Evolutionary conservation across 2,113 vertebrate species (phyloP).

Genomic region (Candoia aspera): DNA sequence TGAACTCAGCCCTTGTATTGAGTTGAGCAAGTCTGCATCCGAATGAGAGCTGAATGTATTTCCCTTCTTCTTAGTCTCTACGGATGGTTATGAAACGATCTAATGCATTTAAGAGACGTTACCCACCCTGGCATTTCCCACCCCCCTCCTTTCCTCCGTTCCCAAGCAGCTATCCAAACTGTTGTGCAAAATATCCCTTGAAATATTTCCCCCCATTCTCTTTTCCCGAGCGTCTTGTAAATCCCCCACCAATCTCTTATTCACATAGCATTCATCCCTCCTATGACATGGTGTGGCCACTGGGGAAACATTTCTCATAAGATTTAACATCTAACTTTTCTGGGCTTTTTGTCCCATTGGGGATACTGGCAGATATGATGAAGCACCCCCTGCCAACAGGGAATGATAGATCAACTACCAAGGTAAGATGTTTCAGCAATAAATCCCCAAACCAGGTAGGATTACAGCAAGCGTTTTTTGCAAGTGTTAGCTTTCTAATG

Average conservation of each 20-base stretch:
- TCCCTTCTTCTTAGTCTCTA: not conserved
- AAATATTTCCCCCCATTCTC: not conserved
- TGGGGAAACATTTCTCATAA: conserved; percentile 56
- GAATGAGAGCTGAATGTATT: not conserved
- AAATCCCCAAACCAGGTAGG: conserved; percentile 50
- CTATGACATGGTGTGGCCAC: conserved; percentile 37
- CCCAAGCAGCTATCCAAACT: not conserved
- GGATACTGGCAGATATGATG: conserved; percentile 49
- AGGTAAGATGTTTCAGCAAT: conserved; percentile 59
- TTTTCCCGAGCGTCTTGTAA: conserved; percentile 4
- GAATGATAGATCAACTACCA: conserved; percentile 49
- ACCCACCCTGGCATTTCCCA: too few species aligned
- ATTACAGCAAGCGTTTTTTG: conserved; percentile 44
- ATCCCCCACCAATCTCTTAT: not conserved
- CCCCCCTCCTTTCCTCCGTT: not conserved
- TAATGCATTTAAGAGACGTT: not conserved
- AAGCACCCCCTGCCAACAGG: conserved; percentile 47
- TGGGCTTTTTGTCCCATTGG: conserved; percentile 48
- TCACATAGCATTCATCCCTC: conserved; percentile 23
- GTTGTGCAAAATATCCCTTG: not conserved
- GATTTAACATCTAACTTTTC: conserved; percentile 62
- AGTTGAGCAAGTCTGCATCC: not conserved
- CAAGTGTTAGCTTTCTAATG: not conserved
- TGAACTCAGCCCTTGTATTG: not conserved
- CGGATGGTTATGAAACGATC: not conserved